Conservation (phyloP, 2,888 invertebrate genomes). For the Troilus luridus region DNA sequence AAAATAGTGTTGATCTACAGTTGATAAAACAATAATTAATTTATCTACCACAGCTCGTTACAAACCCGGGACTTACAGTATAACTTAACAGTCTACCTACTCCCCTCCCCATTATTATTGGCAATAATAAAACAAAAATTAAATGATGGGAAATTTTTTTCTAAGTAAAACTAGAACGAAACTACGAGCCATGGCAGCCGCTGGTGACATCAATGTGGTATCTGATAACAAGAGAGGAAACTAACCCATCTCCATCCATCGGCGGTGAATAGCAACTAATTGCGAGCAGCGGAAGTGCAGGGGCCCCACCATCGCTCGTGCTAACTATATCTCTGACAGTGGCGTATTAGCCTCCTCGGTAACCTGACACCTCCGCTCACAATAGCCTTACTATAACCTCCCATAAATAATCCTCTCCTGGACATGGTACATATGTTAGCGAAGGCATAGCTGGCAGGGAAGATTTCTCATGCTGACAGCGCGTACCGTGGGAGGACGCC, state of each 20-base stretch:
- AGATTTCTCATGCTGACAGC: slow-evolving; percentile 2
- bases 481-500: background rate
- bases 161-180: background rate
- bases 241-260: background rate
- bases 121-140: background rate
- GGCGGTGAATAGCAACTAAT: slow-evolving; percentile 33
- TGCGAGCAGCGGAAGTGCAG: slow-evolving; percentile 7
- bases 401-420: slow-evolving; percentile 12
- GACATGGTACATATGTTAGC: slow-evolving; percentile 12
- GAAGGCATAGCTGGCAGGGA: background rate
- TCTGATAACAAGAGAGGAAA: background rate
- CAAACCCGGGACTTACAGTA: no score
- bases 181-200: background rate
- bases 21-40: no score
- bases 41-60: no score
- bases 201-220: background rate
- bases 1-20: no score
- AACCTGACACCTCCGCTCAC: slow-evolving; percentile 42
- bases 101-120: no score
- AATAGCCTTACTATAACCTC: background rate
- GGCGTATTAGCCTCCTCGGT: background rate
- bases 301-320: slow-evolving; percentile 33
- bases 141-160: background rate
- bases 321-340: slow-evolving; percentile 19
- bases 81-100: no score